These are phyloP conservation scores for Sebastes reedi DNA, from an alignment of 2,797 vertebrate genomes.

Conservation along the genomic window DNA sequence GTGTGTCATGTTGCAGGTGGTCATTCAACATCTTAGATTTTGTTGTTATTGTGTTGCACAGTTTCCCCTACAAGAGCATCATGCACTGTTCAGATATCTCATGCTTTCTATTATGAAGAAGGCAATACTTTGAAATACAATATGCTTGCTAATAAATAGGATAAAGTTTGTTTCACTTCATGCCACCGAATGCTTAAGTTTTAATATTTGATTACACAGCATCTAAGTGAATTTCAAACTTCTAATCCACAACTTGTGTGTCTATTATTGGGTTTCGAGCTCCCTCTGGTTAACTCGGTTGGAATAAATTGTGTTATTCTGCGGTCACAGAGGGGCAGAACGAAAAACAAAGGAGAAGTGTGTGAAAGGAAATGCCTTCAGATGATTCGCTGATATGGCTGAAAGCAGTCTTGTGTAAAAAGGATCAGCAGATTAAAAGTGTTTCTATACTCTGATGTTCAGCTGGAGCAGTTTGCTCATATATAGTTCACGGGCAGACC, in stretches of 20 bases:
- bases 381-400: constrained; percentile 37
- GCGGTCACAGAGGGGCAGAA: constrained; percentile 32
- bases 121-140: not conserved
- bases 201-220: constrained; percentile 26
- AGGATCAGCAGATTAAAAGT: constrained; percentile 43
- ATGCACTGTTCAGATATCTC: not conserved
- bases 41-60: not conserved
- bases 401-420: constrained; percentile 35
- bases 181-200: not conserved
- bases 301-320: constrained; percentile 49
- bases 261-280: constrained; percentile 5
- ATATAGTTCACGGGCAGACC: constrained; percentile 14
- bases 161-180: constrained; percentile 4
- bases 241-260: constrained; percentile 2
- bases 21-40: not conserved
- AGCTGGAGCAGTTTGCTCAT: constrained; percentile 12
- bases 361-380: constrained; percentile 32
- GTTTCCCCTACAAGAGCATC: not conserved
- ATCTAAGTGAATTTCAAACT: constrained; percentile 21
- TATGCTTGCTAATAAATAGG: not conserved
- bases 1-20: no score
- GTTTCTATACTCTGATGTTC: constrained; percentile 19
- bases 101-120: not conserved
- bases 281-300: constrained; percentile 27
- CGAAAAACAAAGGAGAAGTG: constrained; percentile 21